Evolutionary conservation across 2,113 vertebrate genomes (phyloP).

Genomic region (Cariama cristata): DNA sequence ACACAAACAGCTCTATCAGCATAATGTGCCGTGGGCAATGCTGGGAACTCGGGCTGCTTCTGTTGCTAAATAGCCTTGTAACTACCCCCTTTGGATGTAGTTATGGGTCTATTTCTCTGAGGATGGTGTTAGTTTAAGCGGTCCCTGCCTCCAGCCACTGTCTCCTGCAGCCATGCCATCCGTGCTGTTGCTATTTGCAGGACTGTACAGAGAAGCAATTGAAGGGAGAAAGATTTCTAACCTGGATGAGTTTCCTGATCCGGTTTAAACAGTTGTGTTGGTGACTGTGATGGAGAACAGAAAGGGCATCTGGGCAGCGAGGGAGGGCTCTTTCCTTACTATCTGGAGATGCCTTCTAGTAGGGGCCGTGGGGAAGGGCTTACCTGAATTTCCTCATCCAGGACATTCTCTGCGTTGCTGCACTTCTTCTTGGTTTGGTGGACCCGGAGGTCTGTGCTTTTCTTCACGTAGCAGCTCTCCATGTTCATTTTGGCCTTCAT

Average conservation of each 20-base stretch:
- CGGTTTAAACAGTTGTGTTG: neutral
- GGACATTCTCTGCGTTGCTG: constrained; percentile 63
- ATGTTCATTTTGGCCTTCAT: constrained; percentile 72
- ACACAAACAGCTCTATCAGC: neutral
- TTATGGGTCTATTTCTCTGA: neutral
- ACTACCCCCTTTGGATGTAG: neutral
- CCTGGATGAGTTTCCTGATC: neutral
- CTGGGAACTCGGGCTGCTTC: neutral
- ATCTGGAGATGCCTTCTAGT: neutral
- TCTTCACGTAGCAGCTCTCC: constrained; percentile 78
- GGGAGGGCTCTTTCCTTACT: neutral
- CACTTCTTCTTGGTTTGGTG: constrained; percentile 79
- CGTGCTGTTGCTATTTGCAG: neutral
- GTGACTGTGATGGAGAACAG: neutral
- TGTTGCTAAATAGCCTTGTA: neutral
- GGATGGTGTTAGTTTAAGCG: neutral
- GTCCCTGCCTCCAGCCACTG: neutral
- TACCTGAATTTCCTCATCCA: constrained; percentile 78
- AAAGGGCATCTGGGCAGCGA: neutral
- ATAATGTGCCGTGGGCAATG: neutral
- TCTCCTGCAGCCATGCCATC: neutral
- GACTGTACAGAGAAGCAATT: neutral
- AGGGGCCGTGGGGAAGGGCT: neutral
- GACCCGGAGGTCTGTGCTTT: constrained; percentile 74
- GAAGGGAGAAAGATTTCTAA: neutral